Evolutionary conservation across 2,797 vertebrate genomes (phyloP), one percentile per base, ranked within the genome.

Genomic region (Spinus olivaceus): DNA sequence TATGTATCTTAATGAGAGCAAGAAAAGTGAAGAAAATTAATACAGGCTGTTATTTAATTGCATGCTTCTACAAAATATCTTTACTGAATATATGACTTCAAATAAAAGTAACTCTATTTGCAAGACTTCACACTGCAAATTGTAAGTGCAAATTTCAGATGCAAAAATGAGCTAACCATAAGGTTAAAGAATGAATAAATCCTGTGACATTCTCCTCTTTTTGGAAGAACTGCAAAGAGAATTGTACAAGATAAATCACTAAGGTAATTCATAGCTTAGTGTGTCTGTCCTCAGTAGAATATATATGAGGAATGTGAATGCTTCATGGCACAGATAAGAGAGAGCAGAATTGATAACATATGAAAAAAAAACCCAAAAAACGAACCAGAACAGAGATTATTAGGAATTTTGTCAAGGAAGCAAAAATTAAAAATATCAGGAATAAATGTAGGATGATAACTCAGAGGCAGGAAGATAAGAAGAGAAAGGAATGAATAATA

Each of bases 1-100:
- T 99, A 98, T 13, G 98, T 95, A 86, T 91, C 65, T 70, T 65
- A 89, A 28, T 42, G 60, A 49, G 20, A 2, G 3, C 21, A 44
- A 50, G 33, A 81, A 81, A 27, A 59, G 47, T 32, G 1, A 11
- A 71, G 47, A 79, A 44, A 44, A 50, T 65, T 47, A 63, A 56
- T 84, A 39, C 6, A 70, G 21, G 2, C 7, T 86, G 9, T 35
- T 86, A 35, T 63, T 91, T 69, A 49, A 59, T 19, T 53, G 9
- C 16, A 3, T 56, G 23, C 28, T 74, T 32, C 13, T 87, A 44
- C 7, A 59, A 63, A 82, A 57, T n/a, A 15, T 27, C 46, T 71
- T 74, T 60, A 46, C 18, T 74, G 49, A 70, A 71, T 35, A 6
- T 42, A n/a, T 42, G n/a, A 46, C 20, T 72, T 80, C 32, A 79